Percentiles rank a stretch among this genome's conserved stretches.
Conservation (phyloP, 2,113 vertebrate species). For the Sialia sialis region DNA sequence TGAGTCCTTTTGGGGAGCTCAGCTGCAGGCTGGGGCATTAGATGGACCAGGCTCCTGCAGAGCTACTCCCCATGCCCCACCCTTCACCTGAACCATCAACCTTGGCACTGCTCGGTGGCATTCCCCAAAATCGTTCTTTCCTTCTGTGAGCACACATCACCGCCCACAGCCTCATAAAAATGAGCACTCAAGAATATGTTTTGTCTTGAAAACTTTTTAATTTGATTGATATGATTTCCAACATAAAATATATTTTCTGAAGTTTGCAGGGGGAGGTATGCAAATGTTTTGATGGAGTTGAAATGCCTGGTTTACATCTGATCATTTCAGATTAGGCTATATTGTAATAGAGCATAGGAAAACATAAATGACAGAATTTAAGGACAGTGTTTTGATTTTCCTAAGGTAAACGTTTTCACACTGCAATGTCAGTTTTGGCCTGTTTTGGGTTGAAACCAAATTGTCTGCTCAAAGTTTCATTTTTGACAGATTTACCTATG, state of each 20-base stretch:
- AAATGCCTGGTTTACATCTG: neutral
- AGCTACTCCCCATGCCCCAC: neutral
- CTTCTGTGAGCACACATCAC: neutral
- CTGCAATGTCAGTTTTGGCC: neutral
- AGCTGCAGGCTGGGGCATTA: accelerated
- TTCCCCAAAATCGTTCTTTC: neutral
- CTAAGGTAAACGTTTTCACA: neutral
- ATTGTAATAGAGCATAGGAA: neutral
- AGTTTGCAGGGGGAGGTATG: neutral
- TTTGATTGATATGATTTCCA: neutral
- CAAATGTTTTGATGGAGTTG: neutral
- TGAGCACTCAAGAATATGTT: neutral
- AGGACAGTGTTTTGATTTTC: neutral
- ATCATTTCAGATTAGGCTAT: neutral
- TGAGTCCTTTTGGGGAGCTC: neutral
- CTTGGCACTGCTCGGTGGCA: neutral
- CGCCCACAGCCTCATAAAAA: neutral
- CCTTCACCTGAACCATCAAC: neutral
- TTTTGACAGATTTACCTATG: neutral
- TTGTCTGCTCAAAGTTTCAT: neutral
- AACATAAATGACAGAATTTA: neutral
- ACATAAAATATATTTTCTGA: neutral
- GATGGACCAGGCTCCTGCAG: neutral
- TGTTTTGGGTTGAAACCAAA: neutral
- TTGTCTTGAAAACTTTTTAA: neutral